A percentile compares a stretch with the other conserved stretches of the same genome.
phyloP scores from a whole-genome alignment of 2,888 invertebrate genomes.

The Brenthis hecate region DNA sequence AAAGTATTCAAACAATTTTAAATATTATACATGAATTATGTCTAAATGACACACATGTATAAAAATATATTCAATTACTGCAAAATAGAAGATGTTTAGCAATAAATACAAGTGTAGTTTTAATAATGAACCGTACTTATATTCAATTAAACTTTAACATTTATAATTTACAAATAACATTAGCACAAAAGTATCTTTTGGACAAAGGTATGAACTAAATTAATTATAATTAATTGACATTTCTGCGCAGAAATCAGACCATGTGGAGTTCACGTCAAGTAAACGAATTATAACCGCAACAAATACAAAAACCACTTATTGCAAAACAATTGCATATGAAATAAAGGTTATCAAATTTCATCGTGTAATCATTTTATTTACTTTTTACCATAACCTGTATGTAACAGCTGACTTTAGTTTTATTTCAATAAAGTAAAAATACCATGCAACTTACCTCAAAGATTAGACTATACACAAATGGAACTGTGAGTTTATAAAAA shows the following conservation, averaged over 20 bases:
- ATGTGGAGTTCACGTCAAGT: slow-evolving; percentile 24
- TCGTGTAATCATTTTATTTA: slow-evolving; percentile 34
- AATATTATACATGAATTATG: too few relatives aligned
- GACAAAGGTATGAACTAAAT: neutral
- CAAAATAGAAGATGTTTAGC: too few relatives aligned
- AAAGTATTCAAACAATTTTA: too few relatives aligned
- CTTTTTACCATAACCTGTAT: slow-evolving; percentile 39
- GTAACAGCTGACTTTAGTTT: slow-evolving; percentile 36
- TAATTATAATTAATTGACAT: slow-evolving; percentile 10
- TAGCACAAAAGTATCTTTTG: neutral
- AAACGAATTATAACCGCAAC: slow-evolving; percentile 19
- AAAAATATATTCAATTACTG: too few relatives aligned
- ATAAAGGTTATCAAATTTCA: slow-evolving; percentile 21
- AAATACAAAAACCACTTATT: slow-evolving; percentile 18
- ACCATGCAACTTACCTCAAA: slow-evolving; percentile 38
- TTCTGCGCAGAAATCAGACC: slow-evolving; percentile 26
- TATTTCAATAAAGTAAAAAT: slow-evolving; percentile 13
- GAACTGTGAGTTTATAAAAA: slow-evolving; percentile 24
- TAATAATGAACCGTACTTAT: too few relatives aligned
- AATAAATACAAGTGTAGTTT: too few relatives aligned
- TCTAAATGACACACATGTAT: too few relatives aligned
- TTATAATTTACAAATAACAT: neutral
- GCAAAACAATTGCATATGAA: slow-evolving; percentile 17
- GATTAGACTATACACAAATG: slow-evolving; percentile 35
- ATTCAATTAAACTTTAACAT: neutral